Evolutionary conservation across 2,888 invertebrate genomes (phyloP), one percentile per base, ranked within the genome.

Genomic region (Matsumyia berberina): DNA sequence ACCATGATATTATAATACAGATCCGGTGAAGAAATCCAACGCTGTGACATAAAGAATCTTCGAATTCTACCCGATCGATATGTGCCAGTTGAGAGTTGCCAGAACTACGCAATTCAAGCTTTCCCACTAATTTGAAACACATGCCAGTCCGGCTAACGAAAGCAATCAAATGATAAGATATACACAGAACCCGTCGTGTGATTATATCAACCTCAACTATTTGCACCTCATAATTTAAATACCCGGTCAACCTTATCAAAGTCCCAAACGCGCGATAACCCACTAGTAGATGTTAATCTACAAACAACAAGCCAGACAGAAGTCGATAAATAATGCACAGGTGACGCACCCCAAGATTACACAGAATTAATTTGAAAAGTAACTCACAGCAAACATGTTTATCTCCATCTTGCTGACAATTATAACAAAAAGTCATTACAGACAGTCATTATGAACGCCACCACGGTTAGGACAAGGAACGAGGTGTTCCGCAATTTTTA

Each of bases 361-460:
- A 31, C 4, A 29, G 29, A 17, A 62, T 17, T 19, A 17, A 17
- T 6, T 7, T 33, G 6, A 17, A 62, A 15, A 46, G 11, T 46
- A 51, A 17, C 46, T 57, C 33, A 74, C 55, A 74, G 31, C 46
- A 8, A 46, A 37, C 24, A 11, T 11, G 11, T n/a, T 44, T 53
- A 62, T 51, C 37, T 8, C 33, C 2, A 24, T 2, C n/a, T 55
- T 44, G 24, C 53, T 44, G 9, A 8, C 3, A 55, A 33, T 33
- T 9, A 51, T n/a, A 42, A 67, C 29, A 46, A 7, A 33, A 57
- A 17, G n/a, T 2, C 19, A 39, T 39, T 19, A 12, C 17, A 17
- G 9, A 69, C 6, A 31, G 33, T 24, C n/a, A 39, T 12, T 15
- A 12, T 39, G 35, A 24, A 29, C 37, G 9, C 51, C 51, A 46